Percentiles rank a stretch among this genome's conserved stretches.
Evolutionary conservation across 2,888 invertebrate species (phyloP).

Genomic region (Nysson spinosus): DNA sequence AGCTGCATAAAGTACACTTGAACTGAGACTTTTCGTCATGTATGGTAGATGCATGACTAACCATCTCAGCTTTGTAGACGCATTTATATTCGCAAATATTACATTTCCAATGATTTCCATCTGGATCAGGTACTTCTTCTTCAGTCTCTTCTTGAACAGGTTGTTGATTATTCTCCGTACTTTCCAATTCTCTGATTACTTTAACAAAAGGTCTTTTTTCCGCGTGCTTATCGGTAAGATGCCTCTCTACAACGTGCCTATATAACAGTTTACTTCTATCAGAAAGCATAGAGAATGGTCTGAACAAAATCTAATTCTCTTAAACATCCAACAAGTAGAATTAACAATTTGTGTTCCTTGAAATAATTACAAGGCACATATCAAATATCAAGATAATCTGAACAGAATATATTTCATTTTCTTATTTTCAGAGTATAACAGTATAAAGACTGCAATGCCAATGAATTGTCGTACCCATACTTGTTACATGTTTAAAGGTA

Average conservation of each 20-base stretch:
- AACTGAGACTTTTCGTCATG: constrained; percentile 85
- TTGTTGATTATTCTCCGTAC: constrained; percentile 61
- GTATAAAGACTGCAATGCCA: too few relatives aligned
- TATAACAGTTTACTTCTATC: constrained; percentile 59
- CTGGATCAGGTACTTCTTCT: constrained; percentile 68
- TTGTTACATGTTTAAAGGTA: constrained; percentile 31
- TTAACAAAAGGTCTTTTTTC: constrained; percentile 78
- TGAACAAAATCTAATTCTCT: neutral
- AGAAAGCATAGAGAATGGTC: constrained; percentile 50
- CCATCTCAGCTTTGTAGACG: constrained; percentile 81
- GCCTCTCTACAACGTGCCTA: constrained; percentile 83
- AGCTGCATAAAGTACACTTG: constrained; percentile 85
- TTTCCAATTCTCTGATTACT: constrained; percentile 77
- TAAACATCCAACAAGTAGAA: constrained; percentile 53
- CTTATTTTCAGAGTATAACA: too few relatives aligned
- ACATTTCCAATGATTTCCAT: constrained; percentile 85
- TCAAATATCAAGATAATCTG: too few relatives aligned
- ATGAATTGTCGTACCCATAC: neutral
- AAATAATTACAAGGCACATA: too few relatives aligned
- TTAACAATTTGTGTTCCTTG: neutral
- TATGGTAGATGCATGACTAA: constrained; percentile 79
- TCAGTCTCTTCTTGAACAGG: constrained; percentile 67
- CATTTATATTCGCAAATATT: constrained; percentile 83
- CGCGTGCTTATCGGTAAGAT: constrained; percentile 82
- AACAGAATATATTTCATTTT: neutral